Percentiles rank a stretch among this genome's conserved stretches.
Conservation (phyloP, 2,797 vertebrate species). For the Ceryle rudis region DNA sequence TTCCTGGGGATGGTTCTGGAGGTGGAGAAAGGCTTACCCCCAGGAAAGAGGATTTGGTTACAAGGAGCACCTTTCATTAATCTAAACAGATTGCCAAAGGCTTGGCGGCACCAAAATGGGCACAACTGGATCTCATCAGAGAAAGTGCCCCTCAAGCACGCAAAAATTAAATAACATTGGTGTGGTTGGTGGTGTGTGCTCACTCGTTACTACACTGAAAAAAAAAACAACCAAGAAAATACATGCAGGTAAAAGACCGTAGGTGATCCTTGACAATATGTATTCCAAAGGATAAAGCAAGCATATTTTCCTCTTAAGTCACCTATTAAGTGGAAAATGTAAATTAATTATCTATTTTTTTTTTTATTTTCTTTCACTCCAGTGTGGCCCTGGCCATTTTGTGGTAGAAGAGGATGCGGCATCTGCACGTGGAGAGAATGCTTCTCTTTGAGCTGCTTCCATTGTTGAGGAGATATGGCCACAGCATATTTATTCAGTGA, state of each 20-base stretch:
- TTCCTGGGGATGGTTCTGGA: constrained; percentile 61
- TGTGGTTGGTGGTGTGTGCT: background rate
- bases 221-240: background rate
- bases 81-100: constrained; percentile 72
- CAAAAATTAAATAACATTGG: constrained; percentile 11
- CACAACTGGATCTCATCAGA: constrained; percentile 79
- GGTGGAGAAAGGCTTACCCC: constrained; percentile 42
- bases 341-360: background rate
- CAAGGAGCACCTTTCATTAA: constrained; percentile 80
- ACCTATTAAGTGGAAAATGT: background rate
- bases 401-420: background rate
- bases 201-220: background rate
- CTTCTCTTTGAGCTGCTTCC: background rate
- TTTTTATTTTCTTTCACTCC: background rate
- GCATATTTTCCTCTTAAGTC: background rate
- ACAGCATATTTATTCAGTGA: background rate
- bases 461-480: background rate
- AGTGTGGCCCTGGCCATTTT: background rate
- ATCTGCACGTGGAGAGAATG: background rate
- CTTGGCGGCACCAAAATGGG: constrained; percentile 62
- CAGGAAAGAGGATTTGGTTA: constrained; percentile 76
- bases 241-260: background rate
- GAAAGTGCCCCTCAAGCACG: constrained; percentile 37
- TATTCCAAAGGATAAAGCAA: background rate
- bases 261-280: constrained; percentile 4